Conservation (phyloP, 2,113 vertebrate species). For the Gymnarchus niloticus region DNA sequence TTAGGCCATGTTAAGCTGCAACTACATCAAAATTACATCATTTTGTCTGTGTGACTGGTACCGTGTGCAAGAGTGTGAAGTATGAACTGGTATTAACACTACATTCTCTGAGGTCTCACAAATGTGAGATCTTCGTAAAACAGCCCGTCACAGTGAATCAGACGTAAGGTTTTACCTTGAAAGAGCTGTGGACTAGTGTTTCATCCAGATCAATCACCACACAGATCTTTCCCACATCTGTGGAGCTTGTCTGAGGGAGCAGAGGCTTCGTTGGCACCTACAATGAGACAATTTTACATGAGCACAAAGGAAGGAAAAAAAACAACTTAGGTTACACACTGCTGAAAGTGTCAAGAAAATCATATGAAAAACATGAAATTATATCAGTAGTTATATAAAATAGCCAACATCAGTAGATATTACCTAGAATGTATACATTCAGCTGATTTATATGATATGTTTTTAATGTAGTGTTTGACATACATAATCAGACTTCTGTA, state of each 20-base stretch:
- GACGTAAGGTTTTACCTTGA: slow-evolving; percentile 57
- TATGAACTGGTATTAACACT: too few relatives aligned
- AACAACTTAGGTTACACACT: too few relatives aligned
- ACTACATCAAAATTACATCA: too few relatives aligned
- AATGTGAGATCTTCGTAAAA: too few relatives aligned
- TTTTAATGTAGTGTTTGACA: too few relatives aligned
- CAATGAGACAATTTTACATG: not conserved
- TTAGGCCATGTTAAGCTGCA: too few relatives aligned
- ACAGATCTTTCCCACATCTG: slow-evolving; percentile 70
- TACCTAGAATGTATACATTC: too few relatives aligned
- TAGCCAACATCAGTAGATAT: too few relatives aligned
- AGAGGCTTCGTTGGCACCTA: slow-evolving; percentile 64
- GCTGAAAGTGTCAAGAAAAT: not conserved
- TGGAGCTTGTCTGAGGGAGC: slow-evolving; percentile 63
- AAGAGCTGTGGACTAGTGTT: slow-evolving; percentile 72
- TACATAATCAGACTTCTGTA: not conserved
- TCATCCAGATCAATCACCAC: slow-evolving; percentile 73
- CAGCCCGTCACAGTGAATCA: not conserved
- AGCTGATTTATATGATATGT: too few relatives aligned
- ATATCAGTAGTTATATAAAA: too few relatives aligned
- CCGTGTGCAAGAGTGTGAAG: too few relatives aligned
- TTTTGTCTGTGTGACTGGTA: too few relatives aligned
- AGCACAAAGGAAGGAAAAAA: not conserved
- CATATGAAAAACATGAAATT: not conserved
- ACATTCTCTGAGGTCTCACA: not conserved